These are phyloP conservation scores for Cotesia glomerata DNA, from an alignment of 1,140 invertebrate genomes.

Conservation along the genomic window DNA sequence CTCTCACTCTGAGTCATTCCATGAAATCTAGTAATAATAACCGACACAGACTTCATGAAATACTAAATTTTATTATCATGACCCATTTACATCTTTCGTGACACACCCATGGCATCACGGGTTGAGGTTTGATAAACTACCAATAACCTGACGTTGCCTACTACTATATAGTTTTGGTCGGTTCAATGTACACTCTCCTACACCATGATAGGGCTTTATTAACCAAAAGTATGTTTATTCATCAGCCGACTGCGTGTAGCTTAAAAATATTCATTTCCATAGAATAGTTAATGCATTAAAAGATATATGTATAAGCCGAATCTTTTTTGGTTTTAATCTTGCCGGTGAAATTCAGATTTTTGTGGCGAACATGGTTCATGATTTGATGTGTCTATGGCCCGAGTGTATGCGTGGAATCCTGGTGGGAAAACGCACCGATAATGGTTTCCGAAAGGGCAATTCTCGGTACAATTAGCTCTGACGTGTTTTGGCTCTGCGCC, in stretches of 20 bases:
- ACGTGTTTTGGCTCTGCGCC: conserved; percentile 47
- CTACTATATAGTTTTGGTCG: not conserved
- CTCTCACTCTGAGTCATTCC: conserved; percentile 26
- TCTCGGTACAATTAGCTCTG: conserved; percentile 56
- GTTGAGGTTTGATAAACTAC: conserved; percentile 27
- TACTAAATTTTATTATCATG: conserved; percentile 29
- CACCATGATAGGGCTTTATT: conserved; percentile 15
- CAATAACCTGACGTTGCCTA: not conserved
- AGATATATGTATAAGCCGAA: no score
- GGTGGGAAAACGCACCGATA: conserved; percentile 46
- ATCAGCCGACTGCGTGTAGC: no score
- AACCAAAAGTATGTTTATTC: conserved; percentile 8
- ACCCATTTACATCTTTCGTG: conserved; percentile 18
- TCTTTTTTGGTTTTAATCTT: not conserved
- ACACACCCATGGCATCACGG: conserved; percentile 1
- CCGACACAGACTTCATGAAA: conserved; percentile 23
- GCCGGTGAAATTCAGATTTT: conserved; percentile 16
- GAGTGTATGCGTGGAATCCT: conserved; percentile 27
- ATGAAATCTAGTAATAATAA: conserved; percentile 37
- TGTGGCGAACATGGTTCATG: conserved; percentile 1
- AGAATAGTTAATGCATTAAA: no score
- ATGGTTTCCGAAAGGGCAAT: conserved; percentile 57
- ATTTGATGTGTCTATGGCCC: not conserved
- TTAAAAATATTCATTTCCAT: no score
- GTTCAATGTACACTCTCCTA: not conserved